These are phyloP conservation scores for Phoxinus dragarum DNA, from an alignment of 2,797 vertebrate species.

Conservation along the genomic window DNA sequence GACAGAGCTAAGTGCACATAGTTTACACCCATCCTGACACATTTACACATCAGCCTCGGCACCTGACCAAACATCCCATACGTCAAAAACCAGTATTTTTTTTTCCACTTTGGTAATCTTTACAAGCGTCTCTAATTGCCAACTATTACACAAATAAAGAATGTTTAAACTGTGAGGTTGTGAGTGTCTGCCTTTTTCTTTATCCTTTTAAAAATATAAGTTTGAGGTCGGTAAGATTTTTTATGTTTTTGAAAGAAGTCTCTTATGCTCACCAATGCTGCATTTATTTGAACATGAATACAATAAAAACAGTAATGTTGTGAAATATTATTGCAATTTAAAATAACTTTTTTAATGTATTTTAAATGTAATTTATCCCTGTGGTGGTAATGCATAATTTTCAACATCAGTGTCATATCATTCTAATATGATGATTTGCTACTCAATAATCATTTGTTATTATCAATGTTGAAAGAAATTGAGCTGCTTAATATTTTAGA, in stretches of 20 bases:
- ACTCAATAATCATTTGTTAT: not conserved
- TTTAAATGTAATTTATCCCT: no score
- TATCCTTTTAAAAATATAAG: not conserved
- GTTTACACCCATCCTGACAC: slow-evolving; percentile 59
- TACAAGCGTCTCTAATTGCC: slow-evolving; percentile 33
- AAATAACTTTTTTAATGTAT: not conserved
- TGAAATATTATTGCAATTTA: not conserved
- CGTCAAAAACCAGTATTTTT: slow-evolving; percentile 25
- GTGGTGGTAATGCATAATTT: no score
- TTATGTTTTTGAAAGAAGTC: not conserved
- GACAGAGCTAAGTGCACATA: slow-evolving; percentile 60
- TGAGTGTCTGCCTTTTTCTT: not conserved
- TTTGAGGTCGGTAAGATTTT: not conserved
- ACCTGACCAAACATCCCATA: slow-evolving; percentile 57
- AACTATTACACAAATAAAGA: slow-evolving; percentile 14
- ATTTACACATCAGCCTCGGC: slow-evolving; percentile 50
- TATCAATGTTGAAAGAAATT: not conserved
- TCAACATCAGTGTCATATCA: no score
- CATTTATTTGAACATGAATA: not conserved
- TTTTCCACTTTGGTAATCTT: slow-evolving; percentile 33
- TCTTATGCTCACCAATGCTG: not conserved
- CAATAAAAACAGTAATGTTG: not conserved
- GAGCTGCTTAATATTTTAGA: not conserved
- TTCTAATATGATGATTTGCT: not conserved
- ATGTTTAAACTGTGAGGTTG: not conserved